Evolutionary conservation across 2,888 invertebrate species (phyloP), one percentile per base, ranked within the genome.

Genomic region (Drymonia ruficornis): DNA sequence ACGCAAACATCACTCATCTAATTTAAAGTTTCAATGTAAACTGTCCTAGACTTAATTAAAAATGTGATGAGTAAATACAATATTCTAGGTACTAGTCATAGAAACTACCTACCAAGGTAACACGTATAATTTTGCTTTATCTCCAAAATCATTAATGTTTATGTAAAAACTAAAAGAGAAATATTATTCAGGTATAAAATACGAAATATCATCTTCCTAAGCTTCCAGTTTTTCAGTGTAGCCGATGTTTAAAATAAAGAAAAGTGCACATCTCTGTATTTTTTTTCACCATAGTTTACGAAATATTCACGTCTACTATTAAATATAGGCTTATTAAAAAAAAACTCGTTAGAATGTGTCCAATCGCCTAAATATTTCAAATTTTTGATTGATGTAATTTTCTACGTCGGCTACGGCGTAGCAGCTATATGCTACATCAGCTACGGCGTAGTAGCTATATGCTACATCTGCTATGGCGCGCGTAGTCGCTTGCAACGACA

Each of bases 21-120:
- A 72, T 67, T 65, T 61, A 56, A 74, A 69, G 70, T 56, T 73
- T 71, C 40, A 48, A 23, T 36, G 46, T 59, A 51, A 61, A 52
- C 52, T 51, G 34, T 42, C 40, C 44, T 31, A 50, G 48, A 56
- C 59, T 63, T 66, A 65, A 67, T 72, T 64, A 54, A 55, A 67
- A 61, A 48, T 56, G 13, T 43, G 18, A 59, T 56, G 42, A 67
- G 53, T 63, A 50, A 55, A 56, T 52, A 18, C n/a, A 13, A 16
- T 29, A 5, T 15, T 15, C 40, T 3, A 40, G 40, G 34, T 3
- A 2, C 34, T 4, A 13, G 7, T n/a, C 7, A 15, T 40, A 34
- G 2, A 11, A 36, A 36, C n/a, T 4, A 36, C n/a, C 36, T 3
- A 36, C n/a, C 13, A 4, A n/a, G n/a, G 5, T 5, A n/a, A n/a